A percentile compares a stretch with the other conserved stretches of the same genome.
phyloP scores from a whole-genome alignment of 2,797 vertebrate genomes.

The Lepus townsendii region DNA sequence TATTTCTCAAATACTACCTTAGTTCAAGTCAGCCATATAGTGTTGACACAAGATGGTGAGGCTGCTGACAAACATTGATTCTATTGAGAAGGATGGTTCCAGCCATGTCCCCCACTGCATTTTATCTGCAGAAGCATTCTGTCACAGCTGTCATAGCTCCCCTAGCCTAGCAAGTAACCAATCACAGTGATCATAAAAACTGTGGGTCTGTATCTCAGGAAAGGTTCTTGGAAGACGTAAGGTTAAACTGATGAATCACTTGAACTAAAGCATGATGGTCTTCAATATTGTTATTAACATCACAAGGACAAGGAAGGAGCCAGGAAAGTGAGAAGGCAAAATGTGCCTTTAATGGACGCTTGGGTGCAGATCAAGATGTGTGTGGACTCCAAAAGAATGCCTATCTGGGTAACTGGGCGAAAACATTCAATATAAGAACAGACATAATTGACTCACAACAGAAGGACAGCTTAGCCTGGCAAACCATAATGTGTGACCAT shows the following conservation, averaged over 20 bases:
- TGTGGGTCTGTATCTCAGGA: conserved; percentile 61
- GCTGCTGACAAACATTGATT: conserved; percentile 78
- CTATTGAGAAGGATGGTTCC: conserved; percentile 76
- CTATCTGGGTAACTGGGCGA: neutral
- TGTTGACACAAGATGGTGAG: conserved; percentile 61
- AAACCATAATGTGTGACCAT: neutral
- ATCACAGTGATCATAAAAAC: conserved; percentile 81
- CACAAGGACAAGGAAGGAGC: neutral
- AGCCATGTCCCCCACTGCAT: conserved; percentile 59
- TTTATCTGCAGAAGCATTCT: conserved; percentile 82
- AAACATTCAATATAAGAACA: neutral
- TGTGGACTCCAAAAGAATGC: neutral
- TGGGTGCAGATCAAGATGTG: neutral
- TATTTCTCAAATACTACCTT: conserved; percentile 41
- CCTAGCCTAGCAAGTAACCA: conserved; percentile 77
- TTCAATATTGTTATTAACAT: conserved; percentile 57
- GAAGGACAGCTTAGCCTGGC: neutral
- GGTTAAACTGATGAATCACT: conserved; percentile 82
- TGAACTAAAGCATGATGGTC: conserved; percentile 58
- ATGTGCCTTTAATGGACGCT: neutral
- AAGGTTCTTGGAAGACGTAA: conserved; percentile 80
- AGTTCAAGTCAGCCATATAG: conserved; percentile 62
- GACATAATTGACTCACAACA: neutral
- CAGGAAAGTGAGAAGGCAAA: neutral
- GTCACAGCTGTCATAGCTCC: conserved; percentile 80